These are phyloP conservation scores for Eilema griseolum DNA, from an alignment of 2,888 invertebrate genomes.

Conservation along the genomic window DNA sequence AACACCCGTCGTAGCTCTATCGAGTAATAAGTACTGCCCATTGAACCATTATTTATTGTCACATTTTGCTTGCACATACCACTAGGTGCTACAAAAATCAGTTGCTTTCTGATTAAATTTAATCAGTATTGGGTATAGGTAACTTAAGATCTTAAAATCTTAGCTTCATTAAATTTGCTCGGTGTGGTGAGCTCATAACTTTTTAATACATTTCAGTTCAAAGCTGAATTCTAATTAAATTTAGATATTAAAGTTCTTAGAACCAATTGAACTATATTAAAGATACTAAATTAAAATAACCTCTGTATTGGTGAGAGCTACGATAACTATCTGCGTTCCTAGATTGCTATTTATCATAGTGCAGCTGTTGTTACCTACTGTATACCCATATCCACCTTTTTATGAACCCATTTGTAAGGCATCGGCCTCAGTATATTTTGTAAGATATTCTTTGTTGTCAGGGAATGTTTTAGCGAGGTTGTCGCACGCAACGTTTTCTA, in stretches of 20 bases:
- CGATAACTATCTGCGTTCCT: slow-evolving; percentile 49
- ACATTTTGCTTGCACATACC: no score
- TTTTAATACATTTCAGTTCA: not conserved
- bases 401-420: slow-evolving; percentile 56
- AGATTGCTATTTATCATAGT: slow-evolving; percentile 50
- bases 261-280: slow-evolving; percentile 14
- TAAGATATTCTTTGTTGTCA: slow-evolving; percentile 65
- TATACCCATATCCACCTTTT: slow-evolving; percentile 41
- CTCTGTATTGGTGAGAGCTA: slow-evolving; percentile 25
- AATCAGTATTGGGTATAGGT: not conserved
- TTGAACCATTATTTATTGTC: no score
- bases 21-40: no score
- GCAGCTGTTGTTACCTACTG: slow-evolving; percentile 23
- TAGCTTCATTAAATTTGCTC: no score
- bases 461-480: slow-evolving; percentile 62
- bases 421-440: slow-evolving; percentile 63
- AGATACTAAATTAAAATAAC: slow-evolving; percentile 28
- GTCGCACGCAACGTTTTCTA: slow-evolving; percentile 72
- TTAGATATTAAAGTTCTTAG: not conserved
- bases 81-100: not conserved
- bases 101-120: not conserved
- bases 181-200: not conserved
- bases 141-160: not conserved
- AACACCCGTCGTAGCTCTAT: no score
- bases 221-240: slow-evolving; percentile 2